phyloP scores from a whole-genome alignment of 1,140 invertebrate species.

The Brevipalpus yothersi region DNA sequence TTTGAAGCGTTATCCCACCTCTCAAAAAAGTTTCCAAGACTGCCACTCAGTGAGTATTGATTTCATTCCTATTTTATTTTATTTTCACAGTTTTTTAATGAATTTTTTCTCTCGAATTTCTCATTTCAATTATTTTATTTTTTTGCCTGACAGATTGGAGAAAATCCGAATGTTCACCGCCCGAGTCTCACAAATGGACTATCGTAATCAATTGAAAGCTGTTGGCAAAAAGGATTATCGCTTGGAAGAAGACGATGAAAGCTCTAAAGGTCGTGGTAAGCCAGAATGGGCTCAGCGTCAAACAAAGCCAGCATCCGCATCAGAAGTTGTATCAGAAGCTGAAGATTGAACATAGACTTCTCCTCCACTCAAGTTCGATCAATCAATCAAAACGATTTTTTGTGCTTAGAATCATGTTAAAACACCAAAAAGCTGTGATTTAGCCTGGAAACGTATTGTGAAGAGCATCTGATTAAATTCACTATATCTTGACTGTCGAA shows the following conservation, averaged over 20 bases:
- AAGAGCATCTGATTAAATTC: no score
- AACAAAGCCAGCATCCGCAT: background rate
- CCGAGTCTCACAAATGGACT: slow-evolving; percentile 26
- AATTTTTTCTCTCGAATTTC: background rate
- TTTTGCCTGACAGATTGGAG: slow-evolving; percentile 24
- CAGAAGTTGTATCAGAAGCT: background rate
- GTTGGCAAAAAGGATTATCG: slow-evolving; percentile 2
- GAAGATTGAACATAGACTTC: background rate
- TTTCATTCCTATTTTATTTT: no score
- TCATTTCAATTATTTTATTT: background rate
- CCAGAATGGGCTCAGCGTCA: background rate
- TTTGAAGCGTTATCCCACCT: slow-evolving; percentile 66
- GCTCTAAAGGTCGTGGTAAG: background rate
- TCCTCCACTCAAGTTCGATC: no score
- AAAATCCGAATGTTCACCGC: slow-evolving; percentile 30
- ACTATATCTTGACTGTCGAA: no score
- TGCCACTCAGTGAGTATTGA: slow-evolving; percentile 52
- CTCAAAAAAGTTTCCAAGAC: slow-evolving; percentile 99
- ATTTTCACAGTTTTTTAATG: background rate
- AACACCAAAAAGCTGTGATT: no score
- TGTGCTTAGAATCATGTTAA: no score
- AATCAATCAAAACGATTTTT: no score
- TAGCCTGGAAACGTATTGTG: no score
- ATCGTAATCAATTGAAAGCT: background rate
- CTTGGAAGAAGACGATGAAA: background rate